Percentiles rank a stretch among this genome's conserved stretches.
Conservation (phyloP, 2,113 vertebrate genomes). For the Erpornis zantholeuca region DNA sequence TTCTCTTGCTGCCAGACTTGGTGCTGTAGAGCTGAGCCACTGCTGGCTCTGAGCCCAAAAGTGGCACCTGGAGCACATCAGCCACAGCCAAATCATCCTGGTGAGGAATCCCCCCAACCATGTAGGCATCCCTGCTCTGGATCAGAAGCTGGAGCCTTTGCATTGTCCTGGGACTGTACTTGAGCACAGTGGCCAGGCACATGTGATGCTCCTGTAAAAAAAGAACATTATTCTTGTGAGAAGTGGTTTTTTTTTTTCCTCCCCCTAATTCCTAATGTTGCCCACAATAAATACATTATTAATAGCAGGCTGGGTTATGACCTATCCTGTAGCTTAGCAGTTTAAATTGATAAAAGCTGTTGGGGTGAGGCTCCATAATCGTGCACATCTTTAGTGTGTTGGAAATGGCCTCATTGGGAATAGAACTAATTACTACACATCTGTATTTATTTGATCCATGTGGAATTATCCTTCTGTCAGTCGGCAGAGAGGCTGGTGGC, state of each 20-base stretch:
- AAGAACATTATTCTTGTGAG: slow-evolving; percentile 62
- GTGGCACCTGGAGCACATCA: slow-evolving; percentile 80
- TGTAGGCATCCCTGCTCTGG: slow-evolving; percentile 78
- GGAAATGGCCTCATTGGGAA: slow-evolving; percentile 97
- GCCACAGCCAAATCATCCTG: slow-evolving; percentile 86
- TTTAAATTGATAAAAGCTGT: slow-evolving; percentile 99
- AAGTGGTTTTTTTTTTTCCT: slow-evolving; percentile 14
- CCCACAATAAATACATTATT: slow-evolving; percentile 90
- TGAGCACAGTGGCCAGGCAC: slow-evolving; percentile 86
- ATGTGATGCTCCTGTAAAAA: slow-evolving; percentile 77
- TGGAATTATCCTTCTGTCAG: slow-evolving; percentile 99
- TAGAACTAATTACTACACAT: slow-evolving; percentile 99
- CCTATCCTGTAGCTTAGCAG: slow-evolving; percentile 93
- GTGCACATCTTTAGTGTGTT: slow-evolving; percentile 93
- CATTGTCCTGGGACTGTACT: slow-evolving; percentile 86
- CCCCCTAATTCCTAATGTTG: slow-evolving; percentile 81
- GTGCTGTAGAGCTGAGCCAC: slow-evolving; percentile 79
- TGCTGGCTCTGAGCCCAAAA: slow-evolving; percentile 82
- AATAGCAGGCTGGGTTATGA: slow-evolving; percentile 93
- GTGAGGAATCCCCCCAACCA: slow-evolving; percentile 80
- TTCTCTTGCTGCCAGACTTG: slow-evolving; percentile 83
- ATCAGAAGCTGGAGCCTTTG: slow-evolving; percentile 79
- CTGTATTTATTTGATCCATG: slow-evolving; percentile 99
- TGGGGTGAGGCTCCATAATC: slow-evolving; percentile 90
- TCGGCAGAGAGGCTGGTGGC: slow-evolving; percentile 90